Evolutionary conservation across 2,888 invertebrate species (phyloP).

Genomic region (Ryuthela nishihirai): DNA sequence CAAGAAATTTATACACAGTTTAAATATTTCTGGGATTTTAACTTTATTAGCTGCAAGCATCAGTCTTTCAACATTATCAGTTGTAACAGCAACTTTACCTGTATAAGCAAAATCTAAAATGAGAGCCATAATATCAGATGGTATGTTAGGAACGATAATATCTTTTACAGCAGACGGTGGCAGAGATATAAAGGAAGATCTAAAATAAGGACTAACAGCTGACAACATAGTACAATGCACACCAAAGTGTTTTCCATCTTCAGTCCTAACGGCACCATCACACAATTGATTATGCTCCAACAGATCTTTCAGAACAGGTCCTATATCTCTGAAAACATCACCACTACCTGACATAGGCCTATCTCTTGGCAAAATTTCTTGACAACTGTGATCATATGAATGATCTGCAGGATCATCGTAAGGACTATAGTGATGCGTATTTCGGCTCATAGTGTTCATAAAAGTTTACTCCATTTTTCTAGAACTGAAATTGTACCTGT

Average conservation of each 20-base stretch:
- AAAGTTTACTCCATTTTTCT: too few species aligned
- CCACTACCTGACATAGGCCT: too few species aligned
- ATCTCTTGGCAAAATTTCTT: too few species aligned
- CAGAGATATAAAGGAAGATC: constrained; percentile 58
- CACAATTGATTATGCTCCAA: constrained; percentile 8
- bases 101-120: constrained; percentile 74
- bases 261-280: constrained; percentile 11
- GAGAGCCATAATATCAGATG: constrained; percentile 57
- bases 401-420: too few species aligned
- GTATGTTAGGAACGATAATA: constrained; percentile 57
- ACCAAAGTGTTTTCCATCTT: constrained; percentile 55
- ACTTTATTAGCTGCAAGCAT: constrained; percentile 68
- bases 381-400: too few species aligned
- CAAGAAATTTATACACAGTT: constrained; percentile 65
- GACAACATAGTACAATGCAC: constrained; percentile 68
- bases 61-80: constrained; percentile 65
- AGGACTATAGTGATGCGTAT: too few species aligned
- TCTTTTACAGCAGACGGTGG: constrained; percentile 57
- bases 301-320: constrained; percentile 11
- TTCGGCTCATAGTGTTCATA: too few species aligned
- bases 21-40: constrained; percentile 67
- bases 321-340: too few species aligned
- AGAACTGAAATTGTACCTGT: too few species aligned
- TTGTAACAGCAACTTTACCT: constrained; percentile 62
- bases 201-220: constrained; percentile 69